phyloP scores from a whole-genome alignment of 2,888 invertebrate species.

The Corythucha ciliata region DNA sequence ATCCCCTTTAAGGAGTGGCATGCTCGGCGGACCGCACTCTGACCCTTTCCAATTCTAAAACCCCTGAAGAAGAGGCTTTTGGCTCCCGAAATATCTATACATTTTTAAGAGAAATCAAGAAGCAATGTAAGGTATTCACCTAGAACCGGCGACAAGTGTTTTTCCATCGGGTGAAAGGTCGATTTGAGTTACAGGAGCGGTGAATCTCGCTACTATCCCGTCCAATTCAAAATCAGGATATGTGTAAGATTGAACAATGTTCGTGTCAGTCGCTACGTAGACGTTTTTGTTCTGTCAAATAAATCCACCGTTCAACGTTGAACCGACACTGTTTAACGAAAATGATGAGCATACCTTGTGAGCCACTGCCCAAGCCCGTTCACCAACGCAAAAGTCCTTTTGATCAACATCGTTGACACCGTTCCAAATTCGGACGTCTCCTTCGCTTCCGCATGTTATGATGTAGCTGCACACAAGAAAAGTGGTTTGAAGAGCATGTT shows the following conservation, averaged over 20 bases:
- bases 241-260: constrained; percentile 73
- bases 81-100: no score
- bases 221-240: constrained; percentile 73
- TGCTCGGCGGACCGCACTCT: no score
- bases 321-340: neutral
- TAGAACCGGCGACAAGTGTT: constrained; percentile 55
- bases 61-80: no score
- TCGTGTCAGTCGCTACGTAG: constrained; percentile 74
- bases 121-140: constrained; percentile 40
- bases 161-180: constrained; percentile 56
- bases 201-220: constrained; percentile 77
- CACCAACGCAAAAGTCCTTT: constrained; percentile 71
- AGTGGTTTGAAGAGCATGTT: neutral
- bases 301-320: neutral
- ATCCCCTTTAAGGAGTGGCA: no score
- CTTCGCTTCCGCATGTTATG: constrained; percentile 84
- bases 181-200: constrained; percentile 77
- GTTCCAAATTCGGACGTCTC: constrained; percentile 83
- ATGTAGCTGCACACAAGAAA: constrained; percentile 48
- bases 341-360: constrained; percentile 57
- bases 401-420: constrained; percentile 82
- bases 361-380: constrained; percentile 65
- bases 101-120: neutral
- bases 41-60: no score
- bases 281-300: constrained; percentile 46